Percentiles rank a stretch among this genome's conserved stretches.
Conservation (phyloP, 2,888 invertebrate genomes). For the Drosophila siamana region DNA sequence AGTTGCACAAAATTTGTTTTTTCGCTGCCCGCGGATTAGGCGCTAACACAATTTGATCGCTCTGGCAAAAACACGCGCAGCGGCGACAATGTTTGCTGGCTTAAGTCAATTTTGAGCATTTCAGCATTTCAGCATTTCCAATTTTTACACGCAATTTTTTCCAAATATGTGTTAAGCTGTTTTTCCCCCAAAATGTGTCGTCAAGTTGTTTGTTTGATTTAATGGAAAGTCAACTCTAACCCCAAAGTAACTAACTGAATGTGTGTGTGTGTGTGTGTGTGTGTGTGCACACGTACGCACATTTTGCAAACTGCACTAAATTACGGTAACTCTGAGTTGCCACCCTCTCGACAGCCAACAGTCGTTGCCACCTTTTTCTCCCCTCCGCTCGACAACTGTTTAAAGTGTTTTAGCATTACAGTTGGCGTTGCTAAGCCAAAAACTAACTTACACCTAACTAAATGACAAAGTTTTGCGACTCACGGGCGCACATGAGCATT, state of each 20-base stretch:
- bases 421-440: slow-evolving; percentile 74
- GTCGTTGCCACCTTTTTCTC: slow-evolving; percentile 1
- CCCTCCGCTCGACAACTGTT: slow-evolving; percentile 52
- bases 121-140: no score
- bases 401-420: slow-evolving; percentile 77
- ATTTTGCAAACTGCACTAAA: slow-evolving; percentile 77
- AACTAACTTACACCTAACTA: slow-evolving; percentile 81
- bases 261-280: slow-evolving; percentile 6
- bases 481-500: slow-evolving; percentile 23
- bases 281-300: slow-evolving; percentile 68
- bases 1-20: not conserved
- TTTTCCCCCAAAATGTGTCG: slow-evolving; percentile 27
- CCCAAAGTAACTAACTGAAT: slow-evolving; percentile 23
- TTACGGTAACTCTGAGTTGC: slow-evolving; percentile 61
- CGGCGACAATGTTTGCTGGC: not conserved
- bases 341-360: not conserved
- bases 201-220: slow-evolving; percentile 54
- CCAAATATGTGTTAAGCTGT: slow-evolving; percentile 14
- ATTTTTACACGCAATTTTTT: slow-evolving; percentile 1
- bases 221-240: slow-evolving; percentile 45
- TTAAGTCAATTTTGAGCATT: slow-evolving; percentile 2
- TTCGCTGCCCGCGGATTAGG: not conserved
- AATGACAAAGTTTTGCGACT: slow-evolving; percentile 74
- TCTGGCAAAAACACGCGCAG: no score
- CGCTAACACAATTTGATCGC: not conserved